Percentiles rank a stretch among this genome's conserved stretches.
Conservation (phyloP, 2,888 invertebrate genomes). For the Agriopis marginaria region DNA sequence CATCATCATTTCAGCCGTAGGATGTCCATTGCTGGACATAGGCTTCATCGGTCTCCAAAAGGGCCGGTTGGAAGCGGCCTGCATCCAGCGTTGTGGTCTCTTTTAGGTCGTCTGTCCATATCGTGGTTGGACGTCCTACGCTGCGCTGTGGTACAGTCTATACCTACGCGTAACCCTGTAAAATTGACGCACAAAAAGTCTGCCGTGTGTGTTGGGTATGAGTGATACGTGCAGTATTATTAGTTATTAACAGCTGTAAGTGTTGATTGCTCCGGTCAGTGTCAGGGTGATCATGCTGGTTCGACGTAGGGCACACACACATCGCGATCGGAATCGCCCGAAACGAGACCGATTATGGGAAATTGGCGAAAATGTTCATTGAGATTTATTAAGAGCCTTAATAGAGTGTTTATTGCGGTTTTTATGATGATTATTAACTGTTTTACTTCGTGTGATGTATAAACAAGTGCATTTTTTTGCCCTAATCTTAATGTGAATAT, state of each 20-base stretch:
- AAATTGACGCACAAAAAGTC: neutral
- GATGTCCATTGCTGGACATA: too few relatives aligned
- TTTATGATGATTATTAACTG: slow-evolving; percentile 53
- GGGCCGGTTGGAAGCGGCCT: too few relatives aligned
- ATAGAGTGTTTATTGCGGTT: slow-evolving; percentile 63
- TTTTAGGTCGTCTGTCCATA: too few relatives aligned
- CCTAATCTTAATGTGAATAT: too few relatives aligned
- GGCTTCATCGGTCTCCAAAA: too few relatives aligned
- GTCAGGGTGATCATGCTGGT: slow-evolving; percentile 71
- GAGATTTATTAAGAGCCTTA: slow-evolving; percentile 67
- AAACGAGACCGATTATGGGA: slow-evolving; percentile 76
- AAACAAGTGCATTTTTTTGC: slow-evolving; percentile 5
- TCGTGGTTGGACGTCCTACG: too few relatives aligned
- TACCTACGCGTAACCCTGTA: too few relatives aligned
- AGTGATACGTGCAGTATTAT: slow-evolving; percentile 27
- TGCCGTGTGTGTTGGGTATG: neutral
- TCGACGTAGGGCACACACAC: slow-evolving; percentile 56
- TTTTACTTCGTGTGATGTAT: neutral
- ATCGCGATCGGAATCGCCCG: slow-evolving; percentile 63
- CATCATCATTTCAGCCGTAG: too few relatives aligned
- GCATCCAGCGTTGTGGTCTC: too few relatives aligned
- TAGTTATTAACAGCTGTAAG: slow-evolving; percentile 46
- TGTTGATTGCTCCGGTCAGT: slow-evolving; percentile 70
- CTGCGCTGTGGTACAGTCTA: too few relatives aligned
- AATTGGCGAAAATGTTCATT: slow-evolving; percentile 68